Base-by-base conservation (phyloP, 2,113 vertebrate genomes). In the Nothobranchius furzeri region DNA sequence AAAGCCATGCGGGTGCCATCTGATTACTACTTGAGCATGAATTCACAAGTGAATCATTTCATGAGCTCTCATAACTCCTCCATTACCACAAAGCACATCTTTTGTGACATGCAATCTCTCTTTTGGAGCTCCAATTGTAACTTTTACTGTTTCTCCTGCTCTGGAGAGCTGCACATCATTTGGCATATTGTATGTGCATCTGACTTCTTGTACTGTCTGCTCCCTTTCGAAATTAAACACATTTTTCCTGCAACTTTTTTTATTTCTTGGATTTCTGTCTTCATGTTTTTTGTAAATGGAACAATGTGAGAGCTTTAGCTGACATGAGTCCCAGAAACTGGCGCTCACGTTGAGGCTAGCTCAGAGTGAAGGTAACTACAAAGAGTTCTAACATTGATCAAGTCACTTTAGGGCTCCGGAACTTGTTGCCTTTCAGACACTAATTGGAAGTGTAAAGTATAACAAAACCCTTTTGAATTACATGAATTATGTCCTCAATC, bases 21-120 rank as follows among this genome's bases (percentile, higher is more conserved):
- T 85, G 89, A 88, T 86, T 85, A 85, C 84, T 85, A 83, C 76
- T 75, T 46, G 58, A 86, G 79, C 75, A 75, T 47, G 61, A 85
- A 85, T 82, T 82, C 78, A 62, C 78, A 76, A 85, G 67, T 87
- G 81, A 76, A 84, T 91, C 79, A 87, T 70, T 84, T 82, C 70
- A 65, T 70, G 70, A 80, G 84, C 73, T 75, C 80, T 73, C 77
- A 77, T 74, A 75, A 71, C 70, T 85, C 72, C 70, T 88, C 82
- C 53, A 79, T 89, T 88, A 77, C 76, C 43, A 72, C 60, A 69
- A 59, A 80, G 82, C 70, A 82, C 77, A 75, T 86, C 85, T 81
- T 88, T 30, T 76, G 85, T 87, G 85, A 87, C 79, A 78, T 81
- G 76, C 79, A 81, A 88, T 88, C 77, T 87, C 82, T 86, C 73